Conservation (phyloP, 2,797 vertebrate genomes). For the Carduelis carduelis region DNA sequence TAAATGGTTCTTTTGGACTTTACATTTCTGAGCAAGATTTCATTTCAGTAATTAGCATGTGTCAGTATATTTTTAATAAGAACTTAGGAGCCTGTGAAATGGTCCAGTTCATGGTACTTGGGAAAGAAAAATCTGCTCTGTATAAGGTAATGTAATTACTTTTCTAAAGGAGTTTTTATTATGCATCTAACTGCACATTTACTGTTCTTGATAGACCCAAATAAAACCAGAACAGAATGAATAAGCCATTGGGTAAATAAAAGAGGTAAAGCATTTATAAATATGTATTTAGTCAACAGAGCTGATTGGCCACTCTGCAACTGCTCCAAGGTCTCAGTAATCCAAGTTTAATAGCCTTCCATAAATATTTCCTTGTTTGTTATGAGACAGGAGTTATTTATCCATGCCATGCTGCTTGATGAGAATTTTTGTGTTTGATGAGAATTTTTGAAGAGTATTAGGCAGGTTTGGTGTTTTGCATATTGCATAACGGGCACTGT, state of each 20-base stretch:
- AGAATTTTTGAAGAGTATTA: background rate
- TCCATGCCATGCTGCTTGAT: background rate
- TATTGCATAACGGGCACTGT: background rate
- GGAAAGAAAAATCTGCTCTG: slow-evolving; percentile 55
- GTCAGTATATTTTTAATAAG: slow-evolving; percentile 32
- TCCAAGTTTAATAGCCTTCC: slow-evolving; percentile 13
- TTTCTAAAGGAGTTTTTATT: slow-evolving; percentile 63
- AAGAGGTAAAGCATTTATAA: slow-evolving; percentile 42
- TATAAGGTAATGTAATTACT: slow-evolving; percentile 67
- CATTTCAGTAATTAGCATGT: slow-evolving; percentile 43
- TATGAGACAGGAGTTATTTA: background rate
- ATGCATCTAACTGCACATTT: slow-evolving; percentile 64
- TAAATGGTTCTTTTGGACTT: slow-evolving; percentile 19
- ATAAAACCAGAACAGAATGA: slow-evolving; percentile 55
- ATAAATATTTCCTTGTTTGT: slow-evolving; percentile 37
- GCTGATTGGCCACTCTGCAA: slow-evolving; percentile 15
- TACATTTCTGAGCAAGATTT: slow-evolving; percentile 9
- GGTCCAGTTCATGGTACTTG: slow-evolving; percentile 42
- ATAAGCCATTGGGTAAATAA: slow-evolving; percentile 62
- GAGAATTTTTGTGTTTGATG: background rate
- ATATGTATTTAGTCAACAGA: slow-evolving; percentile 63
- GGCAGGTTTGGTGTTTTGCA: background rate
- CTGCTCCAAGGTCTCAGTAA: slow-evolving; percentile 3
- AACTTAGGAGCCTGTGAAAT: slow-evolving; percentile 49
- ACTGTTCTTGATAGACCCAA: slow-evolving; percentile 58